A percentile compares a stretch with the other conserved stretches of the same genome.
These are phyloP conservation scores for Tineola bisselliella DNA, from an alignment of 2,888 invertebrate genomes.

Conservation along the genomic window DNA sequence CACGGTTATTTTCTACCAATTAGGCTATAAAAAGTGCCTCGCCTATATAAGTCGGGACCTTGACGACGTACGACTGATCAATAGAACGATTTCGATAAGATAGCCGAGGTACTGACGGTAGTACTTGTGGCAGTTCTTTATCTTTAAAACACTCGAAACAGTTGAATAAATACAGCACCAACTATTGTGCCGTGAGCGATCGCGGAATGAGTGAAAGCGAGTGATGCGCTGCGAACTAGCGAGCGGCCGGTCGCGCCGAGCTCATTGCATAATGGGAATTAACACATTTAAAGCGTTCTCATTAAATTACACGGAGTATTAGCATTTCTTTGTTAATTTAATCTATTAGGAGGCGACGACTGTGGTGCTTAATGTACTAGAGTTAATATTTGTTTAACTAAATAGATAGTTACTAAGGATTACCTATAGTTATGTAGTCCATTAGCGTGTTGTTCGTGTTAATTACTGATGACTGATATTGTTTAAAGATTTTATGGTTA, in stretches of 20 bases:
- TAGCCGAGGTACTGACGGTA: conserved; percentile 30
- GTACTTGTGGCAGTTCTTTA: conserved; percentile 55
- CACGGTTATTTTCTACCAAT: conserved; percentile 24
- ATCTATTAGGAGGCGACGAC: neutral
- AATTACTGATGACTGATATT: conserved; percentile 3
- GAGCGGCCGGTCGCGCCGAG: conserved; percentile 23
- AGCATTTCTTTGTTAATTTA: conserved; percentile 11
- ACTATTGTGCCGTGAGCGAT: conserved; percentile 58
- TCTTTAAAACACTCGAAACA: conserved; percentile 58
- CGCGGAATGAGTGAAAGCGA: conserved; percentile 60
- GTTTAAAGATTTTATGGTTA: neutral
- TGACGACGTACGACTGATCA: conserved; percentile 62
- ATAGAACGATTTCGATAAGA: conserved; percentile 62
- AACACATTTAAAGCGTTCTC: conserved; percentile 12
- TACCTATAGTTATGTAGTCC: neutral
- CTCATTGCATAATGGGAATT: conserved; percentile 9
- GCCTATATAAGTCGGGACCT: conserved; percentile 57
- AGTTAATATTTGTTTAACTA: conserved; percentile 2
- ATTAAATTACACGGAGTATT: conserved; percentile 9
- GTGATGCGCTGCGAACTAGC: conserved; percentile 30
- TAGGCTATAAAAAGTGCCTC: conserved; percentile 58
- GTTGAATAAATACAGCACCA: conserved; percentile 58
- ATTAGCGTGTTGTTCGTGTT: conserved; percentile 1
- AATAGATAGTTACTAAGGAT: neutral
- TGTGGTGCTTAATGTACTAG: neutral